Conservation (phyloP, 2,888 invertebrate genomes). For the Temnothorax ravouxi region DNA sequence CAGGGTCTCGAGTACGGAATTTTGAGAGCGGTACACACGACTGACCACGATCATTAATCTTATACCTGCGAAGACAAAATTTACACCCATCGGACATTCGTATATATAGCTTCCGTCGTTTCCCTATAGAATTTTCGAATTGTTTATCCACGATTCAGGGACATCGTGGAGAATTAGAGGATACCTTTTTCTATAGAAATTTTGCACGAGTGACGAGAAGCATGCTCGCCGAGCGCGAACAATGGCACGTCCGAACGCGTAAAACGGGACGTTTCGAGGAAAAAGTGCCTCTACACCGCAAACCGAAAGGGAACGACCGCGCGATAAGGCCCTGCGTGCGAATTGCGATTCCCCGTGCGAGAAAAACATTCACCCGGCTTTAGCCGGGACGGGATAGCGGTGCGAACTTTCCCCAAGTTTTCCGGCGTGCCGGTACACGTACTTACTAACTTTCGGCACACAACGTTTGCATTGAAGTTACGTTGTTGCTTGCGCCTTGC, state of each 20-base stretch:
- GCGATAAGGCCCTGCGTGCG: conserved; percentile 53
- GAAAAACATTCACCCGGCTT: neutral
- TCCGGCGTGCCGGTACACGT: neutral
- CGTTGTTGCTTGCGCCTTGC: neutral
- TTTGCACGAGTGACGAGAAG: neutral
- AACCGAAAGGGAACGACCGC: conserved; percentile 53
- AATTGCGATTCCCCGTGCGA: neutral
- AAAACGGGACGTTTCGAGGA: conserved; percentile 48
- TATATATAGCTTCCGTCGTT: neutral
- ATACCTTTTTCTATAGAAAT: conserved; percentile 23
- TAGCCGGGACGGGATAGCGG: neutral
- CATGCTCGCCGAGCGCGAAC: conserved; percentile 41
- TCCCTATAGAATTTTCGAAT: neutral
- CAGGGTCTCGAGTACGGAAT: too few relatives aligned
- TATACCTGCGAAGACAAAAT: neutral
- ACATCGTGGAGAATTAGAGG: too few relatives aligned
- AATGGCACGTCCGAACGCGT: conserved; percentile 33
- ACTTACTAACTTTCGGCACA: neutral
- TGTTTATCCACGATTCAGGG: neutral
- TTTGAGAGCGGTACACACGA: neutral
- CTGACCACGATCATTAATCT: too few relatives aligned
- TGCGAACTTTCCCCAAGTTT: conserved; percentile 13
- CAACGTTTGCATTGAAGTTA: neutral
- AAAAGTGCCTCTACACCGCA: conserved; percentile 56
- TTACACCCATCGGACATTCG: neutral